Conservation (phyloP, 2,797 vertebrate species). For the Anguilla anguilla region DNA sequence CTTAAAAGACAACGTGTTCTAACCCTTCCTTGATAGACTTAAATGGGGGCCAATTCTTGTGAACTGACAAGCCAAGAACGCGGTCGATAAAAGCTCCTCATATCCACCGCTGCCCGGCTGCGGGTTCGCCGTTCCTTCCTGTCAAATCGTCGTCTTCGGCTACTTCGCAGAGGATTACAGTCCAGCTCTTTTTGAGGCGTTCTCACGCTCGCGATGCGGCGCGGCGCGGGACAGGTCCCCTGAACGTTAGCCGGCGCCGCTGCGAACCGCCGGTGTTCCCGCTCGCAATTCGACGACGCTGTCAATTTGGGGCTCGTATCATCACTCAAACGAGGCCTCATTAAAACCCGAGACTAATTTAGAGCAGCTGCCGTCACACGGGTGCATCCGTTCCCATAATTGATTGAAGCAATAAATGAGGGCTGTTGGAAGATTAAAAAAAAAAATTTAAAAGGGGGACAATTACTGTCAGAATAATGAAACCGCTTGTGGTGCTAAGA, state of each 20-base stretch:
- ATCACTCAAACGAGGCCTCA: conserved; percentile 68
- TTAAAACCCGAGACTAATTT: conserved; percentile 55
- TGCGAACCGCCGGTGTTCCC: not conserved
- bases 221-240: not conserved
- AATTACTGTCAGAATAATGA: conserved; percentile 86
- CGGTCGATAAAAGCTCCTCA: not conserved
- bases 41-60: not conserved
- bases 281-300: conserved; percentile 42
- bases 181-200: conserved; percentile 16
- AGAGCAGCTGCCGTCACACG: conserved; percentile 71
- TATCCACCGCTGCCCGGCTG: not conserved
- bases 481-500: conserved; percentile 45
- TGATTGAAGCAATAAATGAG: conserved; percentile 79
- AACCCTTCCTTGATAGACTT: not conserved
- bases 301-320: conserved; percentile 55
- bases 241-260: too few relatives aligned
- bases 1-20: not conserved
- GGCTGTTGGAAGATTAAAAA: conserved; percentile 72
- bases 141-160: conserved; percentile 18
- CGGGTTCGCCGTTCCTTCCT: conserved; percentile 21
- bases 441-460: conserved; percentile 82
- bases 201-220: not conserved
- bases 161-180: conserved; percentile 25
- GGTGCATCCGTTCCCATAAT: conserved; percentile 76
- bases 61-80: not conserved